Percentiles rank a stretch among this genome's conserved stretches.
Evolutionary conservation across 2,888 invertebrate species (phyloP).

Genomic region (Xanthorhoe designata): DNA sequence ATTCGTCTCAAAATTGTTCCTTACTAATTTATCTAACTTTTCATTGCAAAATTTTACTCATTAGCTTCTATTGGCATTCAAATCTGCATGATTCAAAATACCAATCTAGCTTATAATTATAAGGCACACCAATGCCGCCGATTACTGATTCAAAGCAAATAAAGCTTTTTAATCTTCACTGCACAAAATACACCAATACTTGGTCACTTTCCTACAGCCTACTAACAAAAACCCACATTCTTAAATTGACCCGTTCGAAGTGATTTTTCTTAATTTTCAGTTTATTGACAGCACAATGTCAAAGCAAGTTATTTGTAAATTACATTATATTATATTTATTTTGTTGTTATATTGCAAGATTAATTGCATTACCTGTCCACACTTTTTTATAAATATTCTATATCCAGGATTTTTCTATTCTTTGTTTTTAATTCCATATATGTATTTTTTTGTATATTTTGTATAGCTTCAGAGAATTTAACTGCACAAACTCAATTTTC

Average conservation of each 20-base stretch:
- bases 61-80: constrained; percentile 49
- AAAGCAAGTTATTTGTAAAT: not conserved
- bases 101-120: constrained; percentile 32
- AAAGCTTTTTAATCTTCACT: constrained; percentile 21
- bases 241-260: not conserved
- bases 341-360: not conserved
- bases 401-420: no score
- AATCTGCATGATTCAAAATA: constrained; percentile 51
- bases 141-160: constrained; percentile 30
- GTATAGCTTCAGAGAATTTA: no score
- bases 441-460: no score
- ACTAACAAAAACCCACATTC: constrained; percentile 9
- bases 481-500: not conserved
- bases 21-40: constrained; percentile 27
- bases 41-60: constrained; percentile 35
- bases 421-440: no score
- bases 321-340: not conserved
- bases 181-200: constrained; percentile 27
- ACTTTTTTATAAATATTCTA: not conserved
- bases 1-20: constrained; percentile 26
- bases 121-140: constrained; percentile 30
- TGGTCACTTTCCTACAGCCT: constrained; percentile 12
- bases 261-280: not conserved
- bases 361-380: not conserved
- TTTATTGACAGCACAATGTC: not conserved